Evolutionary conservation across 2,888 invertebrate genomes (phyloP).

Genomic region (Oxystoma pomonae): DNA sequence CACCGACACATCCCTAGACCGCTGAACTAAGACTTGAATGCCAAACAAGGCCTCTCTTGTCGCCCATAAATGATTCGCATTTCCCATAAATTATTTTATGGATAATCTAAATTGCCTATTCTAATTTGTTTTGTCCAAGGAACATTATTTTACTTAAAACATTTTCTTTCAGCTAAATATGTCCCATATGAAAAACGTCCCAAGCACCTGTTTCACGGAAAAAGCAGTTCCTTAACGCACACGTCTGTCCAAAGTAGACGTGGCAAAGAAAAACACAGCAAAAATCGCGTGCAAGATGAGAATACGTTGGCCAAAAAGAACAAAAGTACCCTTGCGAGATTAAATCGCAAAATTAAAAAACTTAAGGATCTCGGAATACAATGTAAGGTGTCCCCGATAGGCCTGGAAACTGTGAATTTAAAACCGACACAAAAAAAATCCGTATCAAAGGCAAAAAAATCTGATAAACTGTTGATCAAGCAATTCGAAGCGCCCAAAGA

Average conservation of each 20-base stretch:
- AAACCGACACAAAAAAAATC: no score
- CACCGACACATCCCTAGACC: no score
- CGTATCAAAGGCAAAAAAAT: not conserved
- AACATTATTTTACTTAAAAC: no score
- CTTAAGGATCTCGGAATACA: slow-evolving; percentile 51
- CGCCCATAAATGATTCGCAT: no score
- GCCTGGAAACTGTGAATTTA: slow-evolving; percentile 30
- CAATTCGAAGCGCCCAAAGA: not conserved
- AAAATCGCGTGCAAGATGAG: slow-evolving; percentile 36
- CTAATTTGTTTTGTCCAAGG: no score
- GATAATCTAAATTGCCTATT: no score
- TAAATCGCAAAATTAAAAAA: slow-evolving; percentile 50
- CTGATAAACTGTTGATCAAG: slow-evolving; percentile 4
- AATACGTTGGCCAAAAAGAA: slow-evolving; percentile 12
- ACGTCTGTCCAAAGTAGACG: slow-evolving; percentile 49
- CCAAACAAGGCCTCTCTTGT: no score
- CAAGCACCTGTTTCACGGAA: slow-evolving; percentile 47
- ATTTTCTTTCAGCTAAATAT: slow-evolving; percentile 55
- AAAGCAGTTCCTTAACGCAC: slow-evolving; percentile 46
- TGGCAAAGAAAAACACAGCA: slow-evolving; percentile 47
- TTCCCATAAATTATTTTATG: no score
- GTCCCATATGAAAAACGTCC: slow-evolving; percentile 64
- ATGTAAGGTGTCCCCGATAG: slow-evolving; percentile 52
- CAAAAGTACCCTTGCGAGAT: slow-evolving; percentile 32
- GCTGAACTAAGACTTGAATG: no score